Evolutionary conservation across 2,113 vertebrate species (phyloP).

Genomic region (Struthio camelus): DNA sequence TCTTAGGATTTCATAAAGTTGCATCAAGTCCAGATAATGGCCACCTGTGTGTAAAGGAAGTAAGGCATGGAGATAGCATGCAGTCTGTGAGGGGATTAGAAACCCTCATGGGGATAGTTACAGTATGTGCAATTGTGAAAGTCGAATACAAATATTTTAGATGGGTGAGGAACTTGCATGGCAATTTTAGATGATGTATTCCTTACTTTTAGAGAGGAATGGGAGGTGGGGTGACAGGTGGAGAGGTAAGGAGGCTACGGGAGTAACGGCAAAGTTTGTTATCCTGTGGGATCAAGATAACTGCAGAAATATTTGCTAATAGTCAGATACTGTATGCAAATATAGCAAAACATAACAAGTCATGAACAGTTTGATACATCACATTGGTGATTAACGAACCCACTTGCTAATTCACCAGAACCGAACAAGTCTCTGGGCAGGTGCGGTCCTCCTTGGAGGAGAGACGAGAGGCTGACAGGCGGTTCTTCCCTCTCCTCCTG

Average conservation of each 20-base stretch:
- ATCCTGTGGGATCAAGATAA: neutral
- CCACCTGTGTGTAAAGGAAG: neutral
- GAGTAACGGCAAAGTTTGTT: neutral
- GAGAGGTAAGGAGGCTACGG: neutral
- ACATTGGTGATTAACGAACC: neutral
- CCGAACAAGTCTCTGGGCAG: neutral
- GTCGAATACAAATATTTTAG: neutral
- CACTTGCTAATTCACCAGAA: neutral
- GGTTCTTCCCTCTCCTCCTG: neutral
- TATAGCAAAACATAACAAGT: neutral
- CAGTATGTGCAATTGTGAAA: neutral
- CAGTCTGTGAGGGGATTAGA: neutral
- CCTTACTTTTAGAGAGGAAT: neutral
- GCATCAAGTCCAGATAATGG: neutral
- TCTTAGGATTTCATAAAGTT: neutral
- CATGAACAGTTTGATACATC: neutral
- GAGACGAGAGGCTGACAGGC: neutral
- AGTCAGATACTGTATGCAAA: neutral
- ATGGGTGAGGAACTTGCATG: neutral
- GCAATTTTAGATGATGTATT: neutral
- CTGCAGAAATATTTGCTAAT: neutral
- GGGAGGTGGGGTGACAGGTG: neutral
- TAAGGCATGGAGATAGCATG: neutral
- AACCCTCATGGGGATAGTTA: neutral
- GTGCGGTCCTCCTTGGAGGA: neutral